These are phyloP conservation scores for Isaurus tuberculatus DNA, from an alignment of 92 coral and sea anemone genomes.

Conservation along the genomic window DNA sequence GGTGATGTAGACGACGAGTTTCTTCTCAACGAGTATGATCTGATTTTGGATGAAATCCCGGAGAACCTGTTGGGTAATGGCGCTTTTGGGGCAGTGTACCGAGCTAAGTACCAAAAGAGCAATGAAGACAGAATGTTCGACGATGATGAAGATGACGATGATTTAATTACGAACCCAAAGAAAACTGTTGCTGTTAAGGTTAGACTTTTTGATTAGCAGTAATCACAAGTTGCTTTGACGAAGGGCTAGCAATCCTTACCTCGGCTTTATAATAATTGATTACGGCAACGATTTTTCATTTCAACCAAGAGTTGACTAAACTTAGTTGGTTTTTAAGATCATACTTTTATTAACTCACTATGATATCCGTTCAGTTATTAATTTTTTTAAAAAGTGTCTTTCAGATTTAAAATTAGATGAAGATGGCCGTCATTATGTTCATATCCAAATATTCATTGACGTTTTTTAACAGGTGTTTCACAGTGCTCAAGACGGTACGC, in stretches of 20 bases:
- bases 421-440: background rate
- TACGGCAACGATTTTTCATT: too few relatives aligned
- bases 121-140: conserved; percentile 12
- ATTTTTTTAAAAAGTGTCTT: too few relatives aligned
- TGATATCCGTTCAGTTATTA: too few relatives aligned
- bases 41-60: conserved; percentile 59
- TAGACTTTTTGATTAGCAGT: background rate
- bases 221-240: too few relatives aligned
- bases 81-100: conserved; percentile 90
- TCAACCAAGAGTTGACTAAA: too few relatives aligned
- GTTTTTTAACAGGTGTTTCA: conserved; percentile 80
- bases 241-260: too few relatives aligned
- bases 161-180: conserved; percentile 48
- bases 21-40: conserved; percentile 65
- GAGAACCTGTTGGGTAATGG: conserved; percentile 83
- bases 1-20: conserved; percentile 77
- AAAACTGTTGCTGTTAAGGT: conserved; percentile 95
- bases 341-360: too few relatives aligned
- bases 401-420: too few relatives aligned
- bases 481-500: conserved; percentile 60
- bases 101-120: conserved; percentile 65
- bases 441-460: background rate
- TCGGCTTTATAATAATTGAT: too few relatives aligned
- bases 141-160: conserved; percentile 31
- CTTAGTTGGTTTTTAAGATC: too few relatives aligned